Evolutionary conservation across 1,140 invertebrate species (phyloP), one percentile per base, ranked within the genome.

Genomic region (Anagrus nilaparvatae): DNA sequence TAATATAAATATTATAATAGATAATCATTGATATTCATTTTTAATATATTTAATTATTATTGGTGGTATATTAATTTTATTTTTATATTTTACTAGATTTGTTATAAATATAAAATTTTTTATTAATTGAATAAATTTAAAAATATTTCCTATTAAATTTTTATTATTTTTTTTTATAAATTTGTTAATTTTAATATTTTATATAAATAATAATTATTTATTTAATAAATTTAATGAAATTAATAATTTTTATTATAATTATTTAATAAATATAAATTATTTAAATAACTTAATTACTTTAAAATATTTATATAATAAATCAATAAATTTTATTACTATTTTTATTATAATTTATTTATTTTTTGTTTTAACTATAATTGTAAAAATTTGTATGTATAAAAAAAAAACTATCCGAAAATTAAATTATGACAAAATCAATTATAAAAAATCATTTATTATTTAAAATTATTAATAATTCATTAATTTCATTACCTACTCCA

Each of bases 71-170:
- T 54, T 74, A 67, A 61, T 74, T 48, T 43, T 74, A 55, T 75
- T 74, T 62, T 60, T 73, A 60, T 73, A 74, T 60, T 65, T 75
- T 36, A 69, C 68, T 36, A 73, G 70, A 47, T 55, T 75, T 54
- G 61, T 64, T 3, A 70, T 63, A 18, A 73, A 74, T 65, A 59
- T 72, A 70, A 61, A 58, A 60, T 10, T 30, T 5, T n/a, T n/a
- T 14, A 5, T n/a, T n/a, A n/a, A n/a, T n/a, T n/a, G n/a, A n/a
- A n/a, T n/a, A n/a, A n/a, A n/a, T n/a, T n/a, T n/a, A n/a, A n/a
- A n/a, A n/a, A n/a, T n/a, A n/a, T n/a, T n/a, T n/a, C n/a, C n/a
- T n/a, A n/a, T n/a, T n/a, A n/a, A n/a, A n/a, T n/a, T n/a, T n/a
- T n/a, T n/a, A n/a, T n/a, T n/a, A n/a, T n/a, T n/a, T n/a, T n/a